Conservation (phyloP, 2,113 vertebrate species). For the Empidonax traillii region DNA sequence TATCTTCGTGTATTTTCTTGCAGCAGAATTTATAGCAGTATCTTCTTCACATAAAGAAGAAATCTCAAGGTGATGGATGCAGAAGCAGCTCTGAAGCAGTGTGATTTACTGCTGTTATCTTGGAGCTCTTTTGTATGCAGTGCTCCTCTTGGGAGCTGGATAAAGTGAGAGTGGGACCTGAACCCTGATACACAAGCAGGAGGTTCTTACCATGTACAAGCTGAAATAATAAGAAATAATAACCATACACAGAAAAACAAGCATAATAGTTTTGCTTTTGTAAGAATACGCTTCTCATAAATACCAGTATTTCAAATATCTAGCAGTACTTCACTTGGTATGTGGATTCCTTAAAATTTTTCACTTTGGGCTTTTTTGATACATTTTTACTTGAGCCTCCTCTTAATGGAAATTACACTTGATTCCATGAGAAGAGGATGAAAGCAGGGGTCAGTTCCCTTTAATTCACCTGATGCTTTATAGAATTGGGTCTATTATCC, state of each 20-base stretch:
- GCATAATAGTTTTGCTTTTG: background rate
- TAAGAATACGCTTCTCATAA: background rate
- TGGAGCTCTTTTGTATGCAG: background rate
- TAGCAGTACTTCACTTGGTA: background rate
- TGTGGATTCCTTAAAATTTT: background rate
- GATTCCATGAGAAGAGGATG: background rate
- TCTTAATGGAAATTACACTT: background rate
- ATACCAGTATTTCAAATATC: background rate
- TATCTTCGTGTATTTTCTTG: background rate
- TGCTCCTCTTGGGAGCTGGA: background rate
- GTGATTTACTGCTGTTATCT: constrained; percentile 17
- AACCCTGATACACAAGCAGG: background rate
- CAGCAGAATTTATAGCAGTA: constrained; percentile 18
- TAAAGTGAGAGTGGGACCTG: background rate
- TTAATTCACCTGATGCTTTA: background rate
- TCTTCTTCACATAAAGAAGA: background rate
- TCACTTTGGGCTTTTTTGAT: background rate
- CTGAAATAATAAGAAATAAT: background rate
- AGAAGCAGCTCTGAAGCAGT: background rate
- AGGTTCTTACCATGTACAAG: background rate
- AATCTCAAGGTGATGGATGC: background rate
- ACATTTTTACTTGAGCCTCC: background rate
- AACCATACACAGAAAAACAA: background rate
- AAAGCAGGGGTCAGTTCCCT: background rate
- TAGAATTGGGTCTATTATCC: background rate